Evolutionary conservation across 2,113 vertebrate species (phyloP), one percentile per base, ranked within the genome.

Genomic region (Brachionichthys hirsutus): DNA sequence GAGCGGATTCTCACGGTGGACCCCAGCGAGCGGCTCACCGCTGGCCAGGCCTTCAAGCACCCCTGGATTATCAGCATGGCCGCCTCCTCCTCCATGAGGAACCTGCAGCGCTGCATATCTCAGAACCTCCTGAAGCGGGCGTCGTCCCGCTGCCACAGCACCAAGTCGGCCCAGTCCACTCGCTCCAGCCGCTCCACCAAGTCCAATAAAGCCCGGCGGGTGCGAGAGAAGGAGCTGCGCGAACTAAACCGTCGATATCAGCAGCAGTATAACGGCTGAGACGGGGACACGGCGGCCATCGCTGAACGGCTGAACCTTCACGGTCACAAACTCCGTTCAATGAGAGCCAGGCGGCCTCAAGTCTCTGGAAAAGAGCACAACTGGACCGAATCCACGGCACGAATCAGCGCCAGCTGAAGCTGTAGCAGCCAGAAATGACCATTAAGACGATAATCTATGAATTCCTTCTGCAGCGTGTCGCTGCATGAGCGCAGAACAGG

Each of bases 61-160:
- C 97, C 97, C 0, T 99, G 97, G 97, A 88, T 99, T 14, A 92
- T 98, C 77, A 99, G 94, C 92, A 98, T 98, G 97, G 97, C 97
- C 3, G 97, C 97, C 19, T 93, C 95, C 4, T 99, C 97, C 14
- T 96, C 97, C 81, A 97, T 98, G 95, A 99, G 98, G 92, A 98
- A 99, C 85, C 91, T 99, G 6, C 97, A 99, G 82, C 93, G 97
- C 40, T 98, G 95, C 72, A 99, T 99, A 76, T 99, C 97, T 0
- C 96, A 97, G 63, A 99, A 99, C 90, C 94, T 99, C 59, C 93
- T 96, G 81, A 98, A 98, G 88, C 91, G 97, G 8, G 97, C 95
- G 0, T 98, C 97, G 0, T 99, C 97, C 0, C 95, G 97, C 84
- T 99, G 96, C 89, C 97, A 98, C 82, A 99, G 97, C 92, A 99